phyloP scores from a whole-genome alignment of 2,888 invertebrate genomes.

The Cheilosia impressa region DNA sequence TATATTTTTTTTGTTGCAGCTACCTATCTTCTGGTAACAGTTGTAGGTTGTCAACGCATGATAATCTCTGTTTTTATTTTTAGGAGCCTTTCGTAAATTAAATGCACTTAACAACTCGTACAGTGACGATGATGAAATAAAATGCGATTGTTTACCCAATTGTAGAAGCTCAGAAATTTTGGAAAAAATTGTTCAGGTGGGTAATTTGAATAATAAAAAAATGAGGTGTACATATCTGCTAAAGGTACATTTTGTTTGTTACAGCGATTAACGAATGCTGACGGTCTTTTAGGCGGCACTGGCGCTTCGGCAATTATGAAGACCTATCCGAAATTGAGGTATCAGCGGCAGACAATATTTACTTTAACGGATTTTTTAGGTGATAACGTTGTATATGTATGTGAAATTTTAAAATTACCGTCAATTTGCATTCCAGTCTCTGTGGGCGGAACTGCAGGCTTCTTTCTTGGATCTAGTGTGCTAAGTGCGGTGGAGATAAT shows the following conservation, averaged over 20 bases:
- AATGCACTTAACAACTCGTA: conserved; percentile 18
- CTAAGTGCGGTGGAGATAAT: conserved; percentile 90
- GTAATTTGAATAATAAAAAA: conserved; percentile 23
- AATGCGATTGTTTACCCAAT: conserved; percentile 81
- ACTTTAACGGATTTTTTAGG: conserved; percentile 83
- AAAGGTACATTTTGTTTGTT: not conserved
- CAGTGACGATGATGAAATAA: not conserved
- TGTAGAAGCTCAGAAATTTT: conserved; percentile 80
- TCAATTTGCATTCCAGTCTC: conserved; percentile 85
- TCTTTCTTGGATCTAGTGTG: conserved; percentile 91
- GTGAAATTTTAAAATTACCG: not conserved
- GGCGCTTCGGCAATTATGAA: conserved; percentile 76
- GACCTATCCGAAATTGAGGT: conserved; percentile 79
- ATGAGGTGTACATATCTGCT: too few species aligned
- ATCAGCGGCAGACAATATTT: conserved; percentile 81
- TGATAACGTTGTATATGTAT: conserved; percentile 54
- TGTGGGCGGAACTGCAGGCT: conserved; percentile 91
- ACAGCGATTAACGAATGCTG: conserved; percentile 21
- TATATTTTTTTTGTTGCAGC: too few species aligned
- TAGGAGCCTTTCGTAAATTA: conserved; percentile 46
- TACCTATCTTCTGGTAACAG: too few species aligned
- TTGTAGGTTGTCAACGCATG: too few species aligned
- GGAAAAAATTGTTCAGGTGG: conserved; percentile 13
- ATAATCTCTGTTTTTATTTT: not conserved
- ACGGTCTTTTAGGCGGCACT: conserved; percentile 41